These are phyloP conservation scores for Pammene fasciana DNA, from an alignment of 2,888 invertebrate species.

Conservation along the genomic window DNA sequence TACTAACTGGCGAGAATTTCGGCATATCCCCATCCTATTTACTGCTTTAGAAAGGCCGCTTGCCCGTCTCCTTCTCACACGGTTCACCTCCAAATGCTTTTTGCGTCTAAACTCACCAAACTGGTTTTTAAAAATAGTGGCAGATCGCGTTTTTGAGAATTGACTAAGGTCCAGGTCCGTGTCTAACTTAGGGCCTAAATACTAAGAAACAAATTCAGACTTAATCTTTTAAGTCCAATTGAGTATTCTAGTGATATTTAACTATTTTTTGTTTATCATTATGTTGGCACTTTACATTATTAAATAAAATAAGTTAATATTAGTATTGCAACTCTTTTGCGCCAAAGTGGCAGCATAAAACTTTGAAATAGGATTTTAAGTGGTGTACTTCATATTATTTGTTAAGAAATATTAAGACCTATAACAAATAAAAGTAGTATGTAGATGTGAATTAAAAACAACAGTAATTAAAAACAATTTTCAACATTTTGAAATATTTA, in stretches of 20 bases:
- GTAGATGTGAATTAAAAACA: too few relatives aligned
- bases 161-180: slow-evolving; percentile 52
- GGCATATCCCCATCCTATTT: slow-evolving; percentile 73
- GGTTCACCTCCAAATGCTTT: slow-evolving; percentile 80
- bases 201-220: not conserved
- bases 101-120: slow-evolving; percentile 71
- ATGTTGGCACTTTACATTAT: too few relatives aligned
- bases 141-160: slow-evolving; percentile 67
- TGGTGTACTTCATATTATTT: too few relatives aligned
- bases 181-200: slow-evolving; percentile 1
- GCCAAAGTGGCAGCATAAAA: too few relatives aligned
- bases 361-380: too few relatives aligned
- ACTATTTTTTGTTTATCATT: too few relatives aligned
- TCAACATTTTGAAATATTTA: too few relatives aligned
- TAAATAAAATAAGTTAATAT: too few relatives aligned
- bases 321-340: too few relatives aligned
- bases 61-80: slow-evolving; percentile 73
- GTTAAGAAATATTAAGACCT: too few relatives aligned
- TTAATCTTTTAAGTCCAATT: not conserved
- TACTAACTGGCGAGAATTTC: slow-evolving; percentile 72
- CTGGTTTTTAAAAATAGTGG: slow-evolving; percentile 81
- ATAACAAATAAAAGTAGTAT: too few relatives aligned
- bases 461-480: too few relatives aligned
- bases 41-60: slow-evolving; percentile 58
- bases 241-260: not conserved